phyloP scores from a whole-genome alignment of 2,113 vertebrate genomes.

The Chelonoidis abingdonii region DNA sequence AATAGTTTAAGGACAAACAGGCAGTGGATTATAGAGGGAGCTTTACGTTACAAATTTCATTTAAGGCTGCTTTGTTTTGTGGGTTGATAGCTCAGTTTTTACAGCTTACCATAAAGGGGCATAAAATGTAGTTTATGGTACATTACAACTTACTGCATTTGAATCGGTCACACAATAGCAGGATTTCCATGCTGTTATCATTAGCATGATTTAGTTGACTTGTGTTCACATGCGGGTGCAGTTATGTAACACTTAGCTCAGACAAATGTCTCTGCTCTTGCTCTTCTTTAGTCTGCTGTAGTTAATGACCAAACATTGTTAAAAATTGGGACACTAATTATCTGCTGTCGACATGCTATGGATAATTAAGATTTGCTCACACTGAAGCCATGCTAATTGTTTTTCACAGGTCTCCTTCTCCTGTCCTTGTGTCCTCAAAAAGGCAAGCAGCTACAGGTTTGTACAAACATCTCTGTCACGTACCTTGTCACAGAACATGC shows the following conservation, averaged over 20 bases:
- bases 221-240: not conserved
- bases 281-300: conserved; percentile 68
- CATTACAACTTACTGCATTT: not conserved
- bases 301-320: conserved; percentile 83
- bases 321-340: conserved; percentile 85
- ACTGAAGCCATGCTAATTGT: conserved; percentile 81
- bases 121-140: conserved; percentile 11
- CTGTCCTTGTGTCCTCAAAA: conserved; percentile 78
- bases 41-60: not conserved
- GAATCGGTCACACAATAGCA: conserved; percentile 3
- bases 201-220: conserved; percentile 30
- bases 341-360: conserved; percentile 83
- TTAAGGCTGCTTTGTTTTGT: not conserved
- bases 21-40: not conserved
- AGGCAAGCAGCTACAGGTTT: conserved; percentile 72
- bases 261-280: conserved; percentile 55
- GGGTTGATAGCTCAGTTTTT: not conserved
- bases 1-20: not conserved
- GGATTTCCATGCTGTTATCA: conserved; percentile 6
- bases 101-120: not conserved
- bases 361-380: conserved; percentile 83
- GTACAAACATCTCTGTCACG: conserved; percentile 81
- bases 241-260: conserved; percentile 54
- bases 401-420: conserved; percentile 80
- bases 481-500: conserved; percentile 80